A percentile compares a stretch with the other conserved stretches of the same genome.
phyloP scores from a whole-genome alignment of 2,797 vertebrate genomes.

The Cottoperca gobio region DNA sequence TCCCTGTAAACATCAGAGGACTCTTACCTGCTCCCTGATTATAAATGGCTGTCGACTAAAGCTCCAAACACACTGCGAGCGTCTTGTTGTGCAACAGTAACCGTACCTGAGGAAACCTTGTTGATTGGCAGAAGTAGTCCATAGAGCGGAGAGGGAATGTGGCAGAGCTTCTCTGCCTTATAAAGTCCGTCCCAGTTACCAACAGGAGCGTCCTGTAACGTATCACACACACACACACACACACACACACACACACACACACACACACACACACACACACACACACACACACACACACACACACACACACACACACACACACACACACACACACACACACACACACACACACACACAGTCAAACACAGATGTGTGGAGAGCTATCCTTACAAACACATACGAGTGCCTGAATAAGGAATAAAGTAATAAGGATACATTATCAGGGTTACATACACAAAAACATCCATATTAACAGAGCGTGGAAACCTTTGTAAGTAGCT shows the following conservation, averaged over 20 bases:
- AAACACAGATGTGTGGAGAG: too few species aligned
- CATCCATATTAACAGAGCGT: too few species aligned
- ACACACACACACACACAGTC: too few species aligned
- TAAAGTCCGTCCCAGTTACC: conserved; percentile 83
- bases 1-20: not conserved
- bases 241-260: too few species aligned
- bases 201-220: conserved; percentile 77
- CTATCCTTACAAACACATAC: not conserved
- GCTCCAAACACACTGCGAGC: not conserved
- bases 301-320: too few species aligned
- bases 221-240: not conserved
- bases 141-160: conserved; percentile 71
- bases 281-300: too few species aligned
- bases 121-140: conserved; percentile 75
- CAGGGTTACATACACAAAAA: too few species aligned
- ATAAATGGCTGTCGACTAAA: not conserved
- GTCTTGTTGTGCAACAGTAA: not conserved
- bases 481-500: too few species aligned
- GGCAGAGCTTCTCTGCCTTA: conserved; percentile 78
- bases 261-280: too few species aligned
- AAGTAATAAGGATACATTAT: too few species aligned
- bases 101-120: conserved; percentile 79
- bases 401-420: not conserved
- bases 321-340: too few species aligned
- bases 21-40: not conserved